Base-by-base conservation (phyloP, 2,113 vertebrate genomes). In the Machaerirhynchus nigripectus region DNA sequence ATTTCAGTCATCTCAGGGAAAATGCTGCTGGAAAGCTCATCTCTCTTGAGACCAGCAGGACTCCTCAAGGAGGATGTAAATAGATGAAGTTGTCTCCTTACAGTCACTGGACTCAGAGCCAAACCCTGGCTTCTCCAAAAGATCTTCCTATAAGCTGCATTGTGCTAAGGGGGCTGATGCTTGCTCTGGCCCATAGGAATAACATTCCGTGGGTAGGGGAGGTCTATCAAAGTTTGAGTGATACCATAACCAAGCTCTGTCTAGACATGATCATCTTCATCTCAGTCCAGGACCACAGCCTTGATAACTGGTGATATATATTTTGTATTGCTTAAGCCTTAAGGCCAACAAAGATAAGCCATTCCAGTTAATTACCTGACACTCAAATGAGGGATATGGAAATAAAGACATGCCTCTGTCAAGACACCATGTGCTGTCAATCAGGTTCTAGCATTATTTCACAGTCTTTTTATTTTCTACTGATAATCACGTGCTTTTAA, bases 1-100 rank as follows among this genome's bases (percentile, higher is more conserved):
- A 63, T 95, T 81, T 89, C 73, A 92, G 65, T 89, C 70, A 93
- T 84, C 44, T 93, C 83, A 95, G 78, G 61, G 78, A 97, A 96
- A 97, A 90, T 3, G 4, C 52, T 85, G 39, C 64, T 78, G 79
- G 86, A 95, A 85, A 74, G 37, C 68, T 94, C 23, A 26, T 46
- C 17, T 33, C 65, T 87, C 69, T 90, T 4, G 26, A 88, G 12
- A 40, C 52, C 59, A 95, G 87, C 71, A 96, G 65, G 47, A 83
- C 33, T 93, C 85, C 68, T 64, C 42, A 47, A 26, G 53, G 68
- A 91, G 44, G 52, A 89, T 27, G 65, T 73, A 86, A 96, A 95
- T 11, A 95, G 40, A 35, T 61, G 39, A 95, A 97, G n/a, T 30
- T 92, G 65, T 84, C 73, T 87, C 75, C 82, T 92, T 95, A 93